Percentiles rank a stretch among this genome's conserved stretches.
Evolutionary conservation across 2,888 invertebrate genomes (phyloP).

Genomic region (Helicoverpa assulta): DNA sequence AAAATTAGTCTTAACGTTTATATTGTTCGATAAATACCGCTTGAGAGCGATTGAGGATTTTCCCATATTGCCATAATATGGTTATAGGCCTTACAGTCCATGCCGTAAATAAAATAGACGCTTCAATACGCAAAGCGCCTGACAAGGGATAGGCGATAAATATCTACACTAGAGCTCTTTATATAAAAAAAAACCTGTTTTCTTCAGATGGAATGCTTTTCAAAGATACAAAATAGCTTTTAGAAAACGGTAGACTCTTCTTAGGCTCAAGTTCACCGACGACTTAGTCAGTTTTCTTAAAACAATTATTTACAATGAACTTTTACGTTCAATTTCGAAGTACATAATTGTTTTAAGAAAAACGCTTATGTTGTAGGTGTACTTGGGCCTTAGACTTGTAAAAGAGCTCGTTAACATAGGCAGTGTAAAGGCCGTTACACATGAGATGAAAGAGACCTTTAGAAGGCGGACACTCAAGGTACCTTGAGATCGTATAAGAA

Average conservation of each 20-base stretch:
- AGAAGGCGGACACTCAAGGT: constrained; percentile 52
- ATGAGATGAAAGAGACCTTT: constrained; percentile 57
- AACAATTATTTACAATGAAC: too few species aligned
- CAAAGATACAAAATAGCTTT: neutral
- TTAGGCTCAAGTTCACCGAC: too few species aligned
- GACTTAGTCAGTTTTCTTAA: too few species aligned
- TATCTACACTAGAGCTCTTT: constrained; percentile 55
- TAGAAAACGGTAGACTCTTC: neutral
- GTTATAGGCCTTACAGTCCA: constrained; percentile 59
- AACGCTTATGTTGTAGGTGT: too few species aligned
- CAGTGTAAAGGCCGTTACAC: constrained; percentile 36
- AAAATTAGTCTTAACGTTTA: constrained; percentile 60
- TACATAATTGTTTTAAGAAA: too few species aligned
- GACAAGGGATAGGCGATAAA: constrained; percentile 57
- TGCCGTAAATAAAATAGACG: constrained; percentile 58
- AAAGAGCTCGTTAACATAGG: constrained; percentile 55
- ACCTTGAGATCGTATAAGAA: constrained; percentile 38
- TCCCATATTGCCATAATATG: constrained; percentile 27
- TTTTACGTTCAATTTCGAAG: too few species aligned
- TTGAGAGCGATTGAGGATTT: constrained; percentile 16
- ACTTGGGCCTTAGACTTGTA: constrained; percentile 7
- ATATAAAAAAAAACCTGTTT: neutral
- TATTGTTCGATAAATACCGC: constrained; percentile 51
- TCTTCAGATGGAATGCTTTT: constrained; percentile 5
- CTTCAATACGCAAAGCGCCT: constrained; percentile 57